Evolutionary conservation across 2,888 invertebrate genomes (phyloP), one percentile per base, ranked within the genome.

Genomic region (Erynnis tages): DNA sequence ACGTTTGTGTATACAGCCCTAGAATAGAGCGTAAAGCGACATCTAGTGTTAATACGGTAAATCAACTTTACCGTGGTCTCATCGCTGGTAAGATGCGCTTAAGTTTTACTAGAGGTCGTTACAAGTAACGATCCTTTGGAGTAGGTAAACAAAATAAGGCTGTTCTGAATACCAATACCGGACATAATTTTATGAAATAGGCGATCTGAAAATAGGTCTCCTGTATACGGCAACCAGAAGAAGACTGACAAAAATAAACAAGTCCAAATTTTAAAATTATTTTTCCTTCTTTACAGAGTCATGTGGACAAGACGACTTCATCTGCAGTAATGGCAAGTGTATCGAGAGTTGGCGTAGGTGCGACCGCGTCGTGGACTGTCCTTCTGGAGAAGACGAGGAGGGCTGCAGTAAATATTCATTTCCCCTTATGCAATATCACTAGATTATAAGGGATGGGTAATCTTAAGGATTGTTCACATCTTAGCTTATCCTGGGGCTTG

Each of bases 301-400:
- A 10, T 87, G 89, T 55, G 77, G 78, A 0, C 49, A 58, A 0
- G 91, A 89, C 37, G 85, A 92, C 61, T 91, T 90, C 71, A 74
- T 73, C 1, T 93, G 93, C 70, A 66, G 81, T 56, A 87, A 91
- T 62, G 91, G 91, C 16, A 76, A 80, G 50, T 93, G 93, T 65
- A 91, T 93, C 58, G 84, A 84, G 55, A 72, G 73, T 7, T 65
- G 69, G 23, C 87, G 88, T 54, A 86, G 87, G 54, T 95, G 95
- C 73, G 90, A 95, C 72, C 73, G 80, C 2, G 78, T 84, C 7
- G 48, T 62, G n/a, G 93, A 94, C 65, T 94, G 94, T 63, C 72
- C 71, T 7, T 83, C 89, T 53, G 81, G 82, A 27, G 92, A 92
- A 65, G 94, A 94, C 62, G 94, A 94, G 79, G 64, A 62, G 14